These are phyloP conservation scores for Cistogaster globosa DNA, from an alignment of 2,888 invertebrate species.

Conservation along the genomic window DNA sequence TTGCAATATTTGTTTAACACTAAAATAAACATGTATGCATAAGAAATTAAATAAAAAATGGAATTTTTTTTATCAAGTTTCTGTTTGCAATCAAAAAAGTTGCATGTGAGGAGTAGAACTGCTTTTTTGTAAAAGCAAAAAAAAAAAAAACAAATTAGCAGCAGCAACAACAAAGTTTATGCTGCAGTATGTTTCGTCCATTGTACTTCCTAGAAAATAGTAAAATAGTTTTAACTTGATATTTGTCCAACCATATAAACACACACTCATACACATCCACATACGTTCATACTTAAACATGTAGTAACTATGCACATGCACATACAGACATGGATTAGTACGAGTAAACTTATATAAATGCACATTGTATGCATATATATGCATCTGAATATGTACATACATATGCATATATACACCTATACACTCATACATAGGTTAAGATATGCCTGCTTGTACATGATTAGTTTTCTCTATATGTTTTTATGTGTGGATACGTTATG, in stretches of 20 bases:
- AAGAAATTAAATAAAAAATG: conserved; percentile 57
- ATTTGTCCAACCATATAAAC: conserved; percentile 26
- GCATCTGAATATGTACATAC: neutral
- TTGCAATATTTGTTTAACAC: conserved; percentile 38
- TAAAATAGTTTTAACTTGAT: conserved; percentile 33
- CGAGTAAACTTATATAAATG: neutral
- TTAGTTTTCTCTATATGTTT: conserved; percentile 43
- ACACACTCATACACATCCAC: conserved; percentile 4
- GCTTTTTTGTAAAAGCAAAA: neutral
- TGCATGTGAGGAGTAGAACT: conserved; percentile 1
- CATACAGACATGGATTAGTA: too few relatives aligned
- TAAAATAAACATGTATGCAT: conserved; percentile 37
- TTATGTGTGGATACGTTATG: conserved; percentile 8
- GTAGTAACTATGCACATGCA: neutral
- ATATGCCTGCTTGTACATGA: conserved; percentile 28
- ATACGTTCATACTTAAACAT: neutral
- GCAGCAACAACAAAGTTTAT: conserved; percentile 66
- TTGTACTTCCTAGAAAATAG: conserved; percentile 24
- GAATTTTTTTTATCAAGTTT: conserved; percentile 18
- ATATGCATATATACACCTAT: neutral
- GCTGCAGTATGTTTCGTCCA: conserved; percentile 63
- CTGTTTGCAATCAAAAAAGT: conserved; percentile 32
- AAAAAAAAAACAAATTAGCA: conserved; percentile 26
- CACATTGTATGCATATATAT: conserved; percentile 3
- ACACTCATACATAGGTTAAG: neutral